Conservation (phyloP, 2,113 vertebrate genomes). For the Daphoenositta chrysoptera region DNA sequence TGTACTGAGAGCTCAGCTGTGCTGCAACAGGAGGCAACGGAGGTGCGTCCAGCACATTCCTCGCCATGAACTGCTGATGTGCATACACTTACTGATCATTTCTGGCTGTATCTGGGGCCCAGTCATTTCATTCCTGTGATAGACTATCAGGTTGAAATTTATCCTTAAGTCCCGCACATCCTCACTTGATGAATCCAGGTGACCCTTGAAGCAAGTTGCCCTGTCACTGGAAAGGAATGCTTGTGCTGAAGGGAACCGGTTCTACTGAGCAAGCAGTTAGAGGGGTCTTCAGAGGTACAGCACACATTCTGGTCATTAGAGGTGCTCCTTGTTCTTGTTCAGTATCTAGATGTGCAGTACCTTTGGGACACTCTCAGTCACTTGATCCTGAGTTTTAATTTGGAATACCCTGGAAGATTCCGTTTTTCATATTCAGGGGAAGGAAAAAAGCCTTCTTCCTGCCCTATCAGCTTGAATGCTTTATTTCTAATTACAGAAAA, state of each 20-base stretch:
- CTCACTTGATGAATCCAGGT: not conserved
- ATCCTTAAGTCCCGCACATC: not conserved
- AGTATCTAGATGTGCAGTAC: not conserved
- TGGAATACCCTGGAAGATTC: not conserved
- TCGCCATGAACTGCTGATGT: accelerated
- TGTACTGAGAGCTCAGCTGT: not conserved
- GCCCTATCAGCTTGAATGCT: not conserved
- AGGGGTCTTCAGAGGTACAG: not conserved
- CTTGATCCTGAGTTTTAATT: not conserved
- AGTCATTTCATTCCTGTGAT: not conserved
- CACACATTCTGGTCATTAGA: not conserved
- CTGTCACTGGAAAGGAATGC: not conserved
- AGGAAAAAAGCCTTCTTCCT: not conserved
- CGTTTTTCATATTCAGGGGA: not conserved
- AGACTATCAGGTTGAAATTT: not conserved
- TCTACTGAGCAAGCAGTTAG: not conserved
- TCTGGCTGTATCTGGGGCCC: not conserved
- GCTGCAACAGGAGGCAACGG: not conserved
- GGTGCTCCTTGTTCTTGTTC: not conserved
- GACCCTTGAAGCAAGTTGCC: not conserved
- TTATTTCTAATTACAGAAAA: not conserved
- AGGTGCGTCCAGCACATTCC: not conserved
- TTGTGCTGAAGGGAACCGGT: accelerated
- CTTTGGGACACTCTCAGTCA: not conserved
- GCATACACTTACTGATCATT: not conserved